A percentile compares a stretch with the other conserved stretches of the same genome.
Evolutionary conservation across 2,888 invertebrate species (phyloP).

Genomic region (Cryptocephalus primarius): DNA sequence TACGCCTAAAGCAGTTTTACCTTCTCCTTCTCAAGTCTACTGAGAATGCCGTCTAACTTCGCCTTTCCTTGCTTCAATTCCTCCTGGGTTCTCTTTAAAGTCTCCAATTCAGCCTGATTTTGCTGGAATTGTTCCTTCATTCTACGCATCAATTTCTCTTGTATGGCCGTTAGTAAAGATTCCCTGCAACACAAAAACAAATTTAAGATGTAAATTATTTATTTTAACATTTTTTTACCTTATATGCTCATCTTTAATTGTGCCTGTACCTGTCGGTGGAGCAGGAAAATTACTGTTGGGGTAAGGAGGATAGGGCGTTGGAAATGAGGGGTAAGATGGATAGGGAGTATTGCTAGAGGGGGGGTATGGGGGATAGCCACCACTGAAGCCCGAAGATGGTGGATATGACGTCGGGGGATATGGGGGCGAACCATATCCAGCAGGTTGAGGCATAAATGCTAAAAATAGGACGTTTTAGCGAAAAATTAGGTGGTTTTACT

Average conservation of each 20-base stretch:
- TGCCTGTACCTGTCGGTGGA: conserved; percentile 48
- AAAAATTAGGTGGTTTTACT: background rate
- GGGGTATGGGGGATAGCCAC: conserved; percentile 17
- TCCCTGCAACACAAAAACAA: conserved; percentile 35
- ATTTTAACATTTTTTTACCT: conserved; percentile 33
- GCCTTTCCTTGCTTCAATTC: conserved; percentile 77
- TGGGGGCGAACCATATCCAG: conserved; percentile 20
- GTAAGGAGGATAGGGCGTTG: conserved; percentile 20
- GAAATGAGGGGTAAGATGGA: conserved; percentile 12
- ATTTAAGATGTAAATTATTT: background rate
- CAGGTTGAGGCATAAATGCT: conserved; percentile 39
- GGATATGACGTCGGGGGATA: conserved; percentile 18
- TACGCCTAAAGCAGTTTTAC: too few species aligned
- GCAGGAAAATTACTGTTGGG: conserved; percentile 18
- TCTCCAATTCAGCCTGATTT: conserved; percentile 84
- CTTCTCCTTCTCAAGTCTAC: conserved; percentile 64
- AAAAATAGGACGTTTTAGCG: conserved; percentile 6
- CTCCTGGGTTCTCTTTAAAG: conserved; percentile 73
- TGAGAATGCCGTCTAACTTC: conserved; percentile 69
- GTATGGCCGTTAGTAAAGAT: conserved; percentile 87
- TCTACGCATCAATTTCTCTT: conserved; percentile 81
- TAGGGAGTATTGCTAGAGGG: conserved; percentile 9
- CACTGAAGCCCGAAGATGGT: conserved; percentile 9
- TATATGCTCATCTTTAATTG: conserved; percentile 93
- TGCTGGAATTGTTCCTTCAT: conserved; percentile 85